Evolutionary conservation across 1,140 invertebrate species (phyloP).

Genomic region (Drosophila malerkotliana): DNA sequence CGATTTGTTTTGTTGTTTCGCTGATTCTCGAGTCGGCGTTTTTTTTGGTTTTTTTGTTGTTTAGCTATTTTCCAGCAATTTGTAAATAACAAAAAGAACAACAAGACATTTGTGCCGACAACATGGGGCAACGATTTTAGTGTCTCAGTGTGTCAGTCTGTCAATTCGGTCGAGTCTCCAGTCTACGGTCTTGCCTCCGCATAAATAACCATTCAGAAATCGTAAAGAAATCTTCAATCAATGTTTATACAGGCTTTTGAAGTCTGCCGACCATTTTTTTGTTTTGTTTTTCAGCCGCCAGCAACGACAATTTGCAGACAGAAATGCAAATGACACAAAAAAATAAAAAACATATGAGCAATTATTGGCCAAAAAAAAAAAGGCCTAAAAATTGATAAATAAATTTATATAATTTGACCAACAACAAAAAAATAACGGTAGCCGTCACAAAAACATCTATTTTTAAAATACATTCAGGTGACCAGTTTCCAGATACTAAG

Average conservation of each 20-base stretch:
- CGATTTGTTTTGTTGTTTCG: constrained; percentile 63
- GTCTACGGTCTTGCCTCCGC: constrained; percentile 62
- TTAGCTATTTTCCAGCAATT: constrained; percentile 78
- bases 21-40: constrained; percentile 27
- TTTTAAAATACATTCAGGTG: constrained; percentile 15
- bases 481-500: not conserved
- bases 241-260: constrained; percentile 80
- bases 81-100: constrained; percentile 72
- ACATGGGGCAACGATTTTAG: constrained; percentile 71
- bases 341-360: constrained; percentile 16
- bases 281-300: constrained; percentile 38
- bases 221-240: constrained; percentile 83
- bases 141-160: constrained; percentile 79
- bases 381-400: constrained; percentile 28
- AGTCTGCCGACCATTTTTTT: constrained; percentile 45
- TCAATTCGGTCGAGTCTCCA: constrained; percentile 44
- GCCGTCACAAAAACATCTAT: constrained; percentile 15
- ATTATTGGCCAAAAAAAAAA: constrained; percentile 13
- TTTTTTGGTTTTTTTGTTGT: constrained; percentile 20
- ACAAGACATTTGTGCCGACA: constrained; percentile 45
- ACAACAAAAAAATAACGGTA: constrained; percentile 30
- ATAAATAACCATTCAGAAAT: constrained; percentile 83
- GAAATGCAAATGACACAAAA: constrained; percentile 76
- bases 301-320: constrained; percentile 77
- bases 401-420: constrained; percentile 25